Evolutionary conservation across 2,113 vertebrate species (phyloP), one percentile per base, ranked within the genome.

Genomic region (Barbus barbus): DNA sequence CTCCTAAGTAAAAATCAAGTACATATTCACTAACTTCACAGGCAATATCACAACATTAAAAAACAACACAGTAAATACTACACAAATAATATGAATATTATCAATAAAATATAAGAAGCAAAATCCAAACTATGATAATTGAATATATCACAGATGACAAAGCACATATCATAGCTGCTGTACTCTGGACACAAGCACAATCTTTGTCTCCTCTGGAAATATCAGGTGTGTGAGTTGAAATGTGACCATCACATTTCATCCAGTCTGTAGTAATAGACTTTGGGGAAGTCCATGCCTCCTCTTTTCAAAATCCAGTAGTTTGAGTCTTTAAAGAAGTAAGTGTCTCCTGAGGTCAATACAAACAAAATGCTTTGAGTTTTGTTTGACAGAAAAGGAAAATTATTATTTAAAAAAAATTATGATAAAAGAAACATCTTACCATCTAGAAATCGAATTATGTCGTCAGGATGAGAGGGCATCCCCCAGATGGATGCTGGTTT

Each of bases 241-340:
- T 48, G 0, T 41, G 63, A 8, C 36, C 61, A 0, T 89, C 84
- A 81, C 94, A 95, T 85, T 91, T 90, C 93, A 95, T 91, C 93
- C 93, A 94, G 51, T 90, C 81, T 1, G 83, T 89, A 13, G 93
- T 87, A 31, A 91, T 90, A 48, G 92, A 93, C 16, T 86, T 91
- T 0, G 94, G 91, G 3, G 86, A 88, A 33, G 83, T 91, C 89
- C 84, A 95, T 74, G 4, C 81, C 91, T 22, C 93, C 93, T 73
- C 87, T 92, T 77, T 84, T 86, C 46, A 95, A 92, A 36, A 88
- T 88, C 95, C 94, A 95, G 87, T 93, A 95, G 3, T 89, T 67
- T 16, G 78, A 26, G 7, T 91, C 92, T 85, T 95, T 95, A 89
- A 95, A 94, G 85, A 95, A 95, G 84, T 94, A 95, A 1, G 91